Percentiles rank a stretch among this genome's conserved stretches.
phyloP scores from a whole-genome alignment of 2,113 vertebrate species.

The Junco hyemalis region DNA sequence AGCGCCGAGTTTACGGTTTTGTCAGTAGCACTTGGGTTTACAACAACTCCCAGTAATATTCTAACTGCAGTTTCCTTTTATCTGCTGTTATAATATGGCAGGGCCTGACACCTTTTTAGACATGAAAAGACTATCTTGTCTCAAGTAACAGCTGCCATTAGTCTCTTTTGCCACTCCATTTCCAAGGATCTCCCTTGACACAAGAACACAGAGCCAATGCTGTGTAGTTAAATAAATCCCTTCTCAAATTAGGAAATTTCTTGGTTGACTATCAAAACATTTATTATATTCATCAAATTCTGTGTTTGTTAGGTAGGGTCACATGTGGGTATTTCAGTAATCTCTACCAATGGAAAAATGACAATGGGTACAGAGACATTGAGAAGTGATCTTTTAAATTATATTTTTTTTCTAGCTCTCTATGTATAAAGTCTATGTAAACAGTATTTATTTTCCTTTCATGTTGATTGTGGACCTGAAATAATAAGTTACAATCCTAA shows the following conservation, averaged over 20 bases:
- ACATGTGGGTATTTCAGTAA: fast-evolving
- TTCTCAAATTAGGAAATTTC: background rate
- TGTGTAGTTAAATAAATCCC: background rate
- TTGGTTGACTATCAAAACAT: background rate
- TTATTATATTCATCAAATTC: background rate
- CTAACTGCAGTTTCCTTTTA: conserved; percentile 77
- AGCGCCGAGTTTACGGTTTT: background rate
- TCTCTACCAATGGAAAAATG: background rate
- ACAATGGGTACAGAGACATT: fast-evolving
- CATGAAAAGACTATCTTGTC: conserved; percentile 79
- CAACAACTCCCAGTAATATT: conserved; percentile 60
- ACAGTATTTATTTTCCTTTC: background rate
- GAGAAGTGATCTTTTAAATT: background rate
- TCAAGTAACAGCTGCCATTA: conserved; percentile 50
- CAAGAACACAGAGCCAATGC: background rate
- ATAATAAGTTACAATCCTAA: background rate
- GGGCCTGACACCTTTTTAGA: conserved; percentile 80
- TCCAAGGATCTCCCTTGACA: background rate
- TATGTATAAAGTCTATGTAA: background rate
- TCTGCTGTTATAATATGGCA: conserved; percentile 72
- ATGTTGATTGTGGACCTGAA: background rate
- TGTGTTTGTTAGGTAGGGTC: background rate
- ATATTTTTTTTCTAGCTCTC: background rate
- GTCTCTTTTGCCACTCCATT: background rate
- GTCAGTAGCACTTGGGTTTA: conserved; percentile 64